These are phyloP conservation scores for Melanostigma gelatinosum DNA, from an alignment of 2,113 vertebrate genomes.

Conservation along the genomic window DNA sequence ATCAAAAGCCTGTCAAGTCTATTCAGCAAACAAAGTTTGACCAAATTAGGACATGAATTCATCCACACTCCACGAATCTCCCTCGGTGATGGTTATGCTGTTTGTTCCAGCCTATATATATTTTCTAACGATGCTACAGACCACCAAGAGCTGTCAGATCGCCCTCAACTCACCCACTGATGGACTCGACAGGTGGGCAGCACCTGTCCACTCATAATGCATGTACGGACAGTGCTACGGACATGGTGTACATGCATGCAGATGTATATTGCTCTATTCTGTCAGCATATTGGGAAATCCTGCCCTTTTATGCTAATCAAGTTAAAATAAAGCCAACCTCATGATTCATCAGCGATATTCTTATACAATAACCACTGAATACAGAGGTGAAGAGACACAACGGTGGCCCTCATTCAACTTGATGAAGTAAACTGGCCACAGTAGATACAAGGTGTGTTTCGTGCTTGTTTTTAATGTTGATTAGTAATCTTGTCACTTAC, in stretches of 20 bases:
- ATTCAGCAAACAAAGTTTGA: background rate
- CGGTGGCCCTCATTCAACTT: background rate
- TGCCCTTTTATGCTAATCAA: constrained; percentile 7
- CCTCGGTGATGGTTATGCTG: background rate
- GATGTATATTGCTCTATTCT: background rate
- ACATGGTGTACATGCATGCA: background rate
- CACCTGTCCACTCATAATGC: background rate
- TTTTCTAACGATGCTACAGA: background rate
- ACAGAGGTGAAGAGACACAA: background rate
- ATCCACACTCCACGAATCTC: background rate
- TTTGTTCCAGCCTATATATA: background rate
- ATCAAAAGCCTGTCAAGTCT: background rate
- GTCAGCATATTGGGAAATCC: background rate
- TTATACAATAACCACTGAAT: background rate
- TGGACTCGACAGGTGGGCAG: background rate
- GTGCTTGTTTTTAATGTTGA: constrained; percentile 1
- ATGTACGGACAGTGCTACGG: background rate
- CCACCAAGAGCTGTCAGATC: background rate
- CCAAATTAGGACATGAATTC: background rate
- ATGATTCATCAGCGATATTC: background rate
- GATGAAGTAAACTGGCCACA: background rate
- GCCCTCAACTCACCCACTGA: background rate
- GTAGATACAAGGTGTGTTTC: background rate
- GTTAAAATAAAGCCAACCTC: background rate
- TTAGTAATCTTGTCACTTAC: constrained; percentile 18